phyloP scores from a whole-genome alignment of 1,140 invertebrate species.

The Ruditapes philippinarum region DNA sequence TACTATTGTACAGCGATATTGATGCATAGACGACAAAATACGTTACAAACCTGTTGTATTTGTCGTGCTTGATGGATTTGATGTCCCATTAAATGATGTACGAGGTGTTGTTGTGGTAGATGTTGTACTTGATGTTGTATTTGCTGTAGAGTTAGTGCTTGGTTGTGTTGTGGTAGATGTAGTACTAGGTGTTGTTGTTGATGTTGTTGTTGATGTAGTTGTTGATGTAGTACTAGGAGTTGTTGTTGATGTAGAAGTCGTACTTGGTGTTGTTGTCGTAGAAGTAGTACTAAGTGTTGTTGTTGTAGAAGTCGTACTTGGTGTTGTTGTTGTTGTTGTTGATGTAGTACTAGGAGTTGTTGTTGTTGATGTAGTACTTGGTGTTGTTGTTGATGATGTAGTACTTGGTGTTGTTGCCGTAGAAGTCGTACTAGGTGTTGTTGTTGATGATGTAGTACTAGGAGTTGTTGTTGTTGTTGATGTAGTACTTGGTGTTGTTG shows the following conservation, averaged over 20 bases:
- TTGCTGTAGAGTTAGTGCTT: not conserved
- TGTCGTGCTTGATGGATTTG: not conserved
- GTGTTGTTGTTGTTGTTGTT: not conserved
- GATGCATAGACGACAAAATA: too few relatives aligned
- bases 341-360: not conserved
- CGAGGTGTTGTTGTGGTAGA: not conserved
- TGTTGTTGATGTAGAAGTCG: not conserved
- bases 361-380: not conserved
- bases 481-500: not conserved
- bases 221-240: not conserved
- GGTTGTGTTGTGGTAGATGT: not conserved
- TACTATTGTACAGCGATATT: too few relatives aligned
- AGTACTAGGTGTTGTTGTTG: conserved; percentile 15
- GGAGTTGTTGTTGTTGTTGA: not conserved
- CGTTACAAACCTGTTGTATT: not conserved
- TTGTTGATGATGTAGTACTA: not conserved
- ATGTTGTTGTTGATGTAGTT: not conserved
- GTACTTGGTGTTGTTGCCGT: not conserved
- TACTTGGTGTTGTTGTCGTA: not conserved
- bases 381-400: not conserved
- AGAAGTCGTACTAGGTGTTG: not conserved
- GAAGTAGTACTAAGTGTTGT: not conserved
- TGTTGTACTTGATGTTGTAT: not conserved
- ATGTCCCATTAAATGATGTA: not conserved
- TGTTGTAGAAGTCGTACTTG: not conserved